Base-by-base conservation (phyloP, 2,888 invertebrate species). In the Diogma glabrata region DNA sequence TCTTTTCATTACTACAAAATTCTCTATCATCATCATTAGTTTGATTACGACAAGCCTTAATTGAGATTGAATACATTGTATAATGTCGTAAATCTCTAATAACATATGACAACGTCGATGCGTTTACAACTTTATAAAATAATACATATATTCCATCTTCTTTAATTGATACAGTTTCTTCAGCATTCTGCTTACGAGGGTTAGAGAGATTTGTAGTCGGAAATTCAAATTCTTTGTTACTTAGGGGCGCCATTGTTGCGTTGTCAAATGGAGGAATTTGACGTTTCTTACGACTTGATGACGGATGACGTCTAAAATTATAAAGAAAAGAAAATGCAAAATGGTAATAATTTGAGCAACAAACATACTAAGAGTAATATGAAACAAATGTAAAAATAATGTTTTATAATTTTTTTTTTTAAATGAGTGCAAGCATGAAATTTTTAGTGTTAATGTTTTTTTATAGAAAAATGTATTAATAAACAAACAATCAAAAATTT, bases 41-140 rank as follows among this genome's bases (percentile, higher is more conserved):
- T 22, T 67, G 70, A 58, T 77, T 75, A n/a, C 89, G 79, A 60
- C 91, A 92, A 4, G 88, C 90, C 67, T 78, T 77, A 47, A 92
- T 78, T 57, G 74, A 76, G 51, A 91, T 79, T 16, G 79, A 78
- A 69, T 92, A 91, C 59, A 76, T 74, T 0, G 87, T 81, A 67
- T 80, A 91, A 71, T 92, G 91, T 8, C 79, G 81, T 58, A 92
- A 72, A 28, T 78, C 72, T 36, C 64, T 67, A 55, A 87, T 75
- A 8, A 75, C 73, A 59, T 78, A 71, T 49, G 74, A 71, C 1
- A 66, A 72, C 58, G 60, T 57, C 1, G 61, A 60, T 9, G 62
- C 62, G 58, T 59, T 62, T 50, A 65, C 67, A 3, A 54, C 54
- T 12, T 55, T 56, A 1, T 59, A 55, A 33, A 62, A 51, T 4